Percentiles rank a stretch among this genome's conserved stretches.
These are phyloP conservation scores for Aegypius monachus DNA, from an alignment of 2,113 vertebrate genomes.

Conservation along the genomic window DNA sequence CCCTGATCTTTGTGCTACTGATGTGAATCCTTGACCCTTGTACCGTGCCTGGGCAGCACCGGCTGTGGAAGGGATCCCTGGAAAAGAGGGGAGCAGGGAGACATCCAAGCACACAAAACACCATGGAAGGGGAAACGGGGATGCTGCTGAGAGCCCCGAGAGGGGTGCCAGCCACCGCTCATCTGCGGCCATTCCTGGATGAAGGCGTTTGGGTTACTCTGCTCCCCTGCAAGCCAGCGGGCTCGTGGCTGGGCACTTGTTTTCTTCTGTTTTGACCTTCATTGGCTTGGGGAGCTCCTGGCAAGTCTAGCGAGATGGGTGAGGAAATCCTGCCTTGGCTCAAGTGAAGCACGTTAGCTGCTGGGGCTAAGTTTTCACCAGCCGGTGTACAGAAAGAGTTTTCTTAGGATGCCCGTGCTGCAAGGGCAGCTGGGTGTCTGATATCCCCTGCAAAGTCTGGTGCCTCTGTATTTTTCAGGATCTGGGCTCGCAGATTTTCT, in stretches of 20 bases:
- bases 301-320: background rate
- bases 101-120: background rate
- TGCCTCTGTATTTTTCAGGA: background rate
- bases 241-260: background rate
- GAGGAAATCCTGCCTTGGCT: background rate
- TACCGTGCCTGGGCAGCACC: background rate
- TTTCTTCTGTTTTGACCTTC: background rate
- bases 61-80: background rate
- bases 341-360: background rate
- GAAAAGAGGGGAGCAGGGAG: background rate
- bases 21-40: background rate
- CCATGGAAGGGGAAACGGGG: accelerated
- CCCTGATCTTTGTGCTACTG: background rate
- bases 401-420: background rate
- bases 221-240: accelerated
- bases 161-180: background rate
- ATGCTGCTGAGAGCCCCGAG: background rate
- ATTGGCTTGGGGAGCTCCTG: background rate
- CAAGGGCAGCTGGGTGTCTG: background rate
- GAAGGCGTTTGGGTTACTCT: background rate
- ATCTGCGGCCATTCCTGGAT: accelerated
- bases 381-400: background rate
- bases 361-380: background rate
- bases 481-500: background rate
- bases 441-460: background rate